Conservation (phyloP, 2,888 invertebrate genomes). For the Mystacides longicornis region DNA sequence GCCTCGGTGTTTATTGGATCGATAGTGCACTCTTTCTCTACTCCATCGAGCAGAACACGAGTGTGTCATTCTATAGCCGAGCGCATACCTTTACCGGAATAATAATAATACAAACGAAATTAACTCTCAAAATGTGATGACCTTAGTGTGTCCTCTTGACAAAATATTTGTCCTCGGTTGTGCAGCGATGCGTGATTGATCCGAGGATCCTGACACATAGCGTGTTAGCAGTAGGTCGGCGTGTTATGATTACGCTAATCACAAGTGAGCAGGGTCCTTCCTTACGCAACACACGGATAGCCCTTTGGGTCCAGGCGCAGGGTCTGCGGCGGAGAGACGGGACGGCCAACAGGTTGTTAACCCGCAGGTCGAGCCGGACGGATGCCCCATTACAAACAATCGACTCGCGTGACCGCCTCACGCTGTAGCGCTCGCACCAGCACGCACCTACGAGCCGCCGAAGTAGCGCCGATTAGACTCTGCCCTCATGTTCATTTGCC, state of each 20-base stretch:
- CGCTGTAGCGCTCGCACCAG: constrained; percentile 15
- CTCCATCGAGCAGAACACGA: too few relatives aligned
- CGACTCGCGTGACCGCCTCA: constrained; percentile 24
- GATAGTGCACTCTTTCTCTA: too few relatives aligned
- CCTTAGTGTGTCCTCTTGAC: too few relatives aligned
- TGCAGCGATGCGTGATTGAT: not conserved
- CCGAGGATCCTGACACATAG: not conserved
- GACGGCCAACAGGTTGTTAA: constrained; percentile 24
- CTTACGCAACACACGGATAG: not conserved
- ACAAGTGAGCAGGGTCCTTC: not conserved
- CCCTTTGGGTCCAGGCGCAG: not conserved
- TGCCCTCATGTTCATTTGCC: too few relatives aligned
- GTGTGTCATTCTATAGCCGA: too few relatives aligned
- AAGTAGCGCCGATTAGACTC: not conserved
- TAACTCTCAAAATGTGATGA: too few relatives aligned
- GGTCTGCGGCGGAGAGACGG: constrained; percentile 7
- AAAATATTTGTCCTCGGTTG: not conserved
- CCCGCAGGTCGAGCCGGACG: constrained; percentile 26
- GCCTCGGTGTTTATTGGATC: too few relatives aligned
- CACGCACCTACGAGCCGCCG: constrained; percentile 16
- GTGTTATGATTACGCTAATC: not conserved
- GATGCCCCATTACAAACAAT: constrained; percentile 8
- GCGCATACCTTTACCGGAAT: too few relatives aligned
- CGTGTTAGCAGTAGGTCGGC: not conserved
- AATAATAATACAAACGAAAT: too few relatives aligned